These are phyloP conservation scores for Hirundichthys speculiger DNA, from an alignment of 2,113 vertebrate species.

Conservation along the genomic window DNA sequence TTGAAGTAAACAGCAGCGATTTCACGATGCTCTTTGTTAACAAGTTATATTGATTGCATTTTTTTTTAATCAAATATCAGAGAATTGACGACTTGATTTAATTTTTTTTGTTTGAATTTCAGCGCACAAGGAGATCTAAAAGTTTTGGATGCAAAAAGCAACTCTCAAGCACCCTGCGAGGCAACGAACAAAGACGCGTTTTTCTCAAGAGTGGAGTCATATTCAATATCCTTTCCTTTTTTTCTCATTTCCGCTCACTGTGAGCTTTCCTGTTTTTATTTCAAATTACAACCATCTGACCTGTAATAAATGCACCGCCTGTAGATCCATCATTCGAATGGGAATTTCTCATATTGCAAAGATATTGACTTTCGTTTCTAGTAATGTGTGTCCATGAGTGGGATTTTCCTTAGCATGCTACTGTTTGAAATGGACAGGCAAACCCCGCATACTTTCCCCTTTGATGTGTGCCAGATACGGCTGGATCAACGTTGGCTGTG, in stretches of 20 bases:
- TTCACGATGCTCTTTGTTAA: no score
- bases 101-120: conserved; percentile 28
- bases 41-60: not conserved
- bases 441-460: conserved; percentile 87
- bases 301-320: not conserved
- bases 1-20: no score
- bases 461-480: conserved; percentile 90
- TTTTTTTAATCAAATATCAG: no score
- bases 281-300: not conserved
- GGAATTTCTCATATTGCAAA: not conserved
- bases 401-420: conserved; percentile 81
- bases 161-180: conserved; percentile 77
- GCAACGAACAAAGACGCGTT: conserved; percentile 91
- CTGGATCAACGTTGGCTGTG: conserved; percentile 89
- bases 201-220: conserved; percentile 91
- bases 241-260: conserved; percentile 37
- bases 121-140: conserved; percentile 64
- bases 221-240: conserved; percentile 99
- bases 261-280: not conserved
- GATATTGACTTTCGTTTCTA: not conserved
- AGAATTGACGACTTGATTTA: not conserved
- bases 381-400: not conserved
- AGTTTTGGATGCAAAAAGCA: conserved; percentile 52
- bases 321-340: not conserved
- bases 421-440: conserved; percentile 93